phyloP scores from a whole-genome alignment of 2,797 vertebrate genomes.

The Merluccius polli region DNA sequence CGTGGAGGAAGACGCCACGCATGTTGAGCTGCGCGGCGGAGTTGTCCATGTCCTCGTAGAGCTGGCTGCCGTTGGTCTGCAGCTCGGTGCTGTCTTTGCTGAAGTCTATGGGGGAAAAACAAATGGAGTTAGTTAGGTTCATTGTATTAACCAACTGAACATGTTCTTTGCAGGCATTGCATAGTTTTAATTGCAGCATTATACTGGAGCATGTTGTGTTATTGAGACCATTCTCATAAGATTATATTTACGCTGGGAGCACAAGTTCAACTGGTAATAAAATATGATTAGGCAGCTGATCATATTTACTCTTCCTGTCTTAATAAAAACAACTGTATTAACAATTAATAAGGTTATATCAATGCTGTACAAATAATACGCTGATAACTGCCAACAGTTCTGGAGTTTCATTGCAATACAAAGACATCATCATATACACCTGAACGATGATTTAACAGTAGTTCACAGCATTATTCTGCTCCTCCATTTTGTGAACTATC shows the following conservation, averaged over 20 bases:
- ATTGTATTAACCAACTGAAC: neutral
- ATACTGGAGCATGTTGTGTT: too few species aligned
- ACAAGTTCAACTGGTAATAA: neutral
- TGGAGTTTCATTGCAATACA: neutral
- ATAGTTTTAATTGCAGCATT: neutral
- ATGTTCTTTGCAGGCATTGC: neutral
- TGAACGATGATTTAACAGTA: neutral
- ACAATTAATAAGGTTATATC: neutral
- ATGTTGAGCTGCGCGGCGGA: constrained; percentile 89
- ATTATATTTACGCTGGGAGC: neutral
- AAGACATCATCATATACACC: neutral
- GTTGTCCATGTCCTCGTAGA: constrained; percentile 72
- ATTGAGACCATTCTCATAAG: too few species aligned
- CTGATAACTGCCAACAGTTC: neutral
- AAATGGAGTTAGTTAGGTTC: constrained; percentile 1
- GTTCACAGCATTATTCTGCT: neutral
- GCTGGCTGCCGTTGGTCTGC: constrained; percentile 83
- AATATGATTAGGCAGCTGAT: neutral
- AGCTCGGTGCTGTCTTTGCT: constrained; percentile 71
- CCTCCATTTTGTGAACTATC: neutral
- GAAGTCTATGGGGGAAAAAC: constrained; percentile 60
- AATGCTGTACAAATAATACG: neutral
- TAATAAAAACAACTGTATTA: neutral
- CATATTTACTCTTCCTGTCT: neutral
- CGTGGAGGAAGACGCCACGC: constrained; percentile 97